Percentiles rank a stretch among this genome's conserved stretches.
Conservation (phyloP, 2,797 vertebrate genomes). For the Pangasius macronema region DNA sequence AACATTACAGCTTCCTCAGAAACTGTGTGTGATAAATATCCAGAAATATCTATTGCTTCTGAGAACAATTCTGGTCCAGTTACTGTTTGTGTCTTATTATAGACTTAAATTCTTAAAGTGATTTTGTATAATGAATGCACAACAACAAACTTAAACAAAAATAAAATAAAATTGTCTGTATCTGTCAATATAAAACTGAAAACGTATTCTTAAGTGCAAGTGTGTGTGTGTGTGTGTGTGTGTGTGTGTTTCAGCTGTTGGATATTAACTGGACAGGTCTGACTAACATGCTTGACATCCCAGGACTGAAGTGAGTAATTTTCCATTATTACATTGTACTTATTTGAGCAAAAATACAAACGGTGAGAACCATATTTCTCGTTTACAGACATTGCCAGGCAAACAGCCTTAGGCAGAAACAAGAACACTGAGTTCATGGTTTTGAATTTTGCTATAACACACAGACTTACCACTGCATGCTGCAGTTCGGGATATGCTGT, state of each 20-base stretch:
- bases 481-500: neutral
- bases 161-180: neutral
- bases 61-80: neutral
- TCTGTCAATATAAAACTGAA: neutral
- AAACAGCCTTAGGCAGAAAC: slow-evolving; percentile 3
- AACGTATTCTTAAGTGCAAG: neutral
- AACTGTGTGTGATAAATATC: neutral
- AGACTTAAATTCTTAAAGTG: neutral
- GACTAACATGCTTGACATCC: slow-evolving; percentile 96
- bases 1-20: neutral
- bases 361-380: neutral
- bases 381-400: neutral
- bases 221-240: slow-evolving; percentile 1
- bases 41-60: neutral
- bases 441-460: slow-evolving; percentile 4
- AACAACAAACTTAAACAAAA: neutral
- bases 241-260: slow-evolving; percentile 76
- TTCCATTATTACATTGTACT: neutral
- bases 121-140: neutral
- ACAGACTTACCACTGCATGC: neutral
- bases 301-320: slow-evolving; percentile 92
- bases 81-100: neutral
- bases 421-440: neutral
- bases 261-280: slow-evolving; percentile 98
- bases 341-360: neutral